phyloP scores from a whole-genome alignment of 2,888 invertebrate species.

The Selenia dentaria region DNA sequence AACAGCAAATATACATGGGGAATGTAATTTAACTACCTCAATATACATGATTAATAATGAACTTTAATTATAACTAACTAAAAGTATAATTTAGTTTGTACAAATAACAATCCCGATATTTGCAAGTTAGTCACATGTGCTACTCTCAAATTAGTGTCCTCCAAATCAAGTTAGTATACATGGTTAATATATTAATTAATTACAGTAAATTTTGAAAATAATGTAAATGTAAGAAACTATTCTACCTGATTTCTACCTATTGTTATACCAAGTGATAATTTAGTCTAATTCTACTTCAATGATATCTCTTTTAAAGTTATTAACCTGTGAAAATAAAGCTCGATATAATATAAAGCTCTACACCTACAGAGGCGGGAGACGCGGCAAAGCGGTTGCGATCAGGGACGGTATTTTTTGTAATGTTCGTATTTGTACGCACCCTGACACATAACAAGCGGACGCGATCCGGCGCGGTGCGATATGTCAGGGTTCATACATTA shows the following conservation, averaged over 20 bases:
- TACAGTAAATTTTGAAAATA: no score
- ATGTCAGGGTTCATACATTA: no score
- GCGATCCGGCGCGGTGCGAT: no score
- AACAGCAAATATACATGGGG: constrained; percentile 27
- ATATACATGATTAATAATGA: constrained; percentile 1
- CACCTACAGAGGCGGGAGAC: no score
- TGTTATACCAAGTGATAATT: constrained; percentile 15
- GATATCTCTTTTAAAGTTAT: constrained; percentile 18
- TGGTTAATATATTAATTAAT: not conserved
- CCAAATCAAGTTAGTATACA: constrained; percentile 21
- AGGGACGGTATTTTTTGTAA: no score
- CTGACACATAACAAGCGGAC: no score
- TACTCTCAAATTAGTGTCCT: constrained; percentile 27
- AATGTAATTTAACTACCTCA: constrained; percentile 19
- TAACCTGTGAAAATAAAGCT: constrained; percentile 16
- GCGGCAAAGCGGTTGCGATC: no score
- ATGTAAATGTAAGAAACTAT: constrained; percentile 5
- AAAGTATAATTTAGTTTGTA: not conserved
- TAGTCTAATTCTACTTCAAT: constrained; percentile 20
- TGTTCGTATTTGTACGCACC: no score
- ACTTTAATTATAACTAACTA: not conserved
- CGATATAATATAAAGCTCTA: no score
- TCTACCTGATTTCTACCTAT: constrained; percentile 6
- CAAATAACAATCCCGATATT: not conserved
- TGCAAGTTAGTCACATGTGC: constrained; percentile 32